A percentile compares a stretch with the other conserved stretches of the same genome.
phyloP scores from a whole-genome alignment of 2,888 invertebrate species.

The Muschampia plurimacula region DNA sequence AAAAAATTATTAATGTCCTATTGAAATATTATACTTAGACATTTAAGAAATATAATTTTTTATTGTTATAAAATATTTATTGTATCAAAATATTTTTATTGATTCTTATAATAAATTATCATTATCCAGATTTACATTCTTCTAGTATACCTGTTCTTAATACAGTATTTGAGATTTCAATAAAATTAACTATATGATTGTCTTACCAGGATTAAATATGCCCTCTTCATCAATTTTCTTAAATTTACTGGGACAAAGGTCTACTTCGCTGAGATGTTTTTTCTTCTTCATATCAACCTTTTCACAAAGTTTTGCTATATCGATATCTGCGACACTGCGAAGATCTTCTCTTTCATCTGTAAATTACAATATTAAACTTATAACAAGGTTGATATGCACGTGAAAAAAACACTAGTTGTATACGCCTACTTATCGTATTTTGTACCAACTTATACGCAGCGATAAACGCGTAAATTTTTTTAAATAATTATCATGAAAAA shows the following conservation, averaged over 20 bases:
- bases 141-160: too few relatives aligned
- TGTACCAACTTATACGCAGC: not conserved
- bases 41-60: too few relatives aligned
- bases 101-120: too few relatives aligned
- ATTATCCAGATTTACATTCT: too few relatives aligned
- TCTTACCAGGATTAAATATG: constrained; percentile 75
- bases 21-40: too few relatives aligned
- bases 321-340: constrained; percentile 76
- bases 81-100: too few relatives aligned
- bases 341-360: constrained; percentile 81
- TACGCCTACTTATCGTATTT: not conserved
- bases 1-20: not conserved
- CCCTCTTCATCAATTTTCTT: constrained; percentile 80
- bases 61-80: too few relatives aligned
- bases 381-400: not conserved
- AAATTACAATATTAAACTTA: constrained; percentile 6
- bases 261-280: constrained; percentile 71
- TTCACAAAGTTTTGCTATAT: constrained; percentile 77
- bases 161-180: too few relatives aligned
- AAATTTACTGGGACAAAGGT: constrained; percentile 73
- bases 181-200: not conserved
- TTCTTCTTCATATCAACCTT: constrained; percentile 69
- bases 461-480: too few relatives aligned
- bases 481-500: too few relatives aligned
- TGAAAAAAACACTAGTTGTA: not conserved